phyloP scores from a whole-genome alignment of 2,888 invertebrate genomes.

The Pyrochroa serraticornis region DNA sequence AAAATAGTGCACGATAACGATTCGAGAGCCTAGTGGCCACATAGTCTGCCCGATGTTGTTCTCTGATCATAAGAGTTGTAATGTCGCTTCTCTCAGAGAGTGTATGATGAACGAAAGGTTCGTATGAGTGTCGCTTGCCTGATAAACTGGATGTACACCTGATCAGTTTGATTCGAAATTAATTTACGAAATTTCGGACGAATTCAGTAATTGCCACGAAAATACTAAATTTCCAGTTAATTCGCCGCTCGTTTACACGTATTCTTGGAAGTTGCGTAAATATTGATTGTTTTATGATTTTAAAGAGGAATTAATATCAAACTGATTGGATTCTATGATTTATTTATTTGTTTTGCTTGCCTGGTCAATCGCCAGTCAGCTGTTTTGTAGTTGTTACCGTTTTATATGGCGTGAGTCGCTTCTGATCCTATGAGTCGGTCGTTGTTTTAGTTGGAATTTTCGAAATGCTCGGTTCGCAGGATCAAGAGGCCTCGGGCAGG shows the following conservation, averaged over 20 bases:
- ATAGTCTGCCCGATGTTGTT: slow-evolving; percentile 73
- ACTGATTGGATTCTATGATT: slow-evolving; percentile 47
- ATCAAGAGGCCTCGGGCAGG: slow-evolving; percentile 38
- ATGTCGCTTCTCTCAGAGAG: slow-evolving; percentile 34
- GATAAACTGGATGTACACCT: slow-evolving; percentile 45
- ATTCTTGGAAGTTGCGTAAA: neutral
- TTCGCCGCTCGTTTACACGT: slow-evolving; percentile 4
- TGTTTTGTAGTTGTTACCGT: slow-evolving; percentile 54
- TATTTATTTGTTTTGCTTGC: slow-evolving; percentile 50
- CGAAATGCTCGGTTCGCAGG: slow-evolving; percentile 16
- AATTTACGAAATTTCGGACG: slow-evolving; percentile 9
- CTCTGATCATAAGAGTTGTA: slow-evolving; percentile 60
- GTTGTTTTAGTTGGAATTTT: slow-evolving; percentile 19
- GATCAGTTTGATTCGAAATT: slow-evolving; percentile 48
- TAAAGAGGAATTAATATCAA: slow-evolving; percentile 39
- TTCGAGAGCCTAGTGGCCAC: slow-evolving; percentile 69
- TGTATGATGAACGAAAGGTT: slow-evolving; percentile 39
- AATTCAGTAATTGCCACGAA: slow-evolving; percentile 30
- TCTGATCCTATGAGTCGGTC: slow-evolving; percentile 24
- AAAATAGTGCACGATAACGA: slow-evolving; percentile 77
- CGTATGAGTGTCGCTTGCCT: slow-evolving; percentile 42
- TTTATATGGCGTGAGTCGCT: slow-evolving; percentile 33
- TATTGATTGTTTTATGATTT: slow-evolving; percentile 3
- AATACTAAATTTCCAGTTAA: slow-evolving; percentile 26
- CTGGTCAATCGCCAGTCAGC: slow-evolving; percentile 54